phyloP scores from a whole-genome alignment of 2,113 vertebrate species.

The Macaca fascicularis region DNA sequence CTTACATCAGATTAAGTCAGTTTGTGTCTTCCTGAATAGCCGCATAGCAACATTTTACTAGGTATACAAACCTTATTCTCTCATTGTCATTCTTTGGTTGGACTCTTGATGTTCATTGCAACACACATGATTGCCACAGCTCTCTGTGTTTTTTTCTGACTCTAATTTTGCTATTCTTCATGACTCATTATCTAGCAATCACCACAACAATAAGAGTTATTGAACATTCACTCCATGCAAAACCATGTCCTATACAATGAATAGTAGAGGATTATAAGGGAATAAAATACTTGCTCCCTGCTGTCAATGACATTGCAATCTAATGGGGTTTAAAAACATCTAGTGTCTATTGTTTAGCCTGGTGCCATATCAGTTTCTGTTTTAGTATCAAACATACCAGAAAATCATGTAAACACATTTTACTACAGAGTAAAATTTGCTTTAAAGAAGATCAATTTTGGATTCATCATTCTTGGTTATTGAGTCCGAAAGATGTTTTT shows the following conservation, averaged over 20 bases:
- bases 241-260: background rate
- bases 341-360: background rate
- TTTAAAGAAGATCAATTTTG: background rate
- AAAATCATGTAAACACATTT: background rate
- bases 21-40: constrained; percentile 2
- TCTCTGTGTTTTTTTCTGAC: background rate
- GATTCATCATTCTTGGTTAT: background rate
- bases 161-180: constrained; percentile 43
- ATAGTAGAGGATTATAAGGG: background rate
- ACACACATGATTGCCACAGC: background rate
- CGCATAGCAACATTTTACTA: background rate
- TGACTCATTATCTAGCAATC: constrained; percentile 48
- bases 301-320: background rate
- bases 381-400: background rate
- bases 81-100: background rate
- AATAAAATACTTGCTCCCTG: background rate
- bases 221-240: background rate
- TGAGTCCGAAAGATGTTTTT: background rate
- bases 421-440: background rate
- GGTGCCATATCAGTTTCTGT: background rate
- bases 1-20: constrained; percentile 16
- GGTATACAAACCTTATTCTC: background rate
- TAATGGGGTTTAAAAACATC: constrained; percentile 22
- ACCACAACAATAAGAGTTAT: background rate
- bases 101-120: background rate